Conservation (phyloP, 2,113 vertebrate genomes). For the Sinocyclocheilus anophthalmus region DNA sequence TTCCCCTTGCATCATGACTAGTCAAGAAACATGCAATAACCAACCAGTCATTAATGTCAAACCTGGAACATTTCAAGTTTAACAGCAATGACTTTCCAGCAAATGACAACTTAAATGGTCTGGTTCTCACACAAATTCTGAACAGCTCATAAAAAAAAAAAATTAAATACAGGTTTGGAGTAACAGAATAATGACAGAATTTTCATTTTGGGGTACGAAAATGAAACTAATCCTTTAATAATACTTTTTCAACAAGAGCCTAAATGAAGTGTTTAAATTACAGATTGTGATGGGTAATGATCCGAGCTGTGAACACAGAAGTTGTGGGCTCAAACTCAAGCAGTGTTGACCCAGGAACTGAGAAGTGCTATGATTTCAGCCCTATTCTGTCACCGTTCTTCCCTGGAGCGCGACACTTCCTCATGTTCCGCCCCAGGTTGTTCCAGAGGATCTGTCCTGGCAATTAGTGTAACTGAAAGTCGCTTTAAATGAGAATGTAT, state of each 20-base stretch:
- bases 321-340: conserved; percentile 6
- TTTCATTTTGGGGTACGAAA: no score
- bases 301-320: neutral
- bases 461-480: conserved; percentile 24
- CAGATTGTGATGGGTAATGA: neutral
- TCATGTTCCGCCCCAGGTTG: conserved; percentile 12
- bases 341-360: conserved; percentile 9
- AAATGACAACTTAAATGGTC: no score
- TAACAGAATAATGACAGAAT: no score
- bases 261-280: neutral
- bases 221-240: neutral
- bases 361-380: conserved; percentile 14
- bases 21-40: no score
- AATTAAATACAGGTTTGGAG: no score
- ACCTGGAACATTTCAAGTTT: no score
- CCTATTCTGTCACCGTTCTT: conserved; percentile 29
- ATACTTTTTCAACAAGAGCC: neutral
- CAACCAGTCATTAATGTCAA: no score
- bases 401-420: conserved; percentile 25
- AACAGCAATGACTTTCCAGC: no score
- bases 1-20: no score
- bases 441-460: conserved; percentile 2
- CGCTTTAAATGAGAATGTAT: conserved; percentile 19
- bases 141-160: no score
- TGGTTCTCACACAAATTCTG: no score